Evolutionary conservation across 1,140 invertebrate genomes (phyloP).

Genomic region (Schmidtea mediterranea): DNA sequence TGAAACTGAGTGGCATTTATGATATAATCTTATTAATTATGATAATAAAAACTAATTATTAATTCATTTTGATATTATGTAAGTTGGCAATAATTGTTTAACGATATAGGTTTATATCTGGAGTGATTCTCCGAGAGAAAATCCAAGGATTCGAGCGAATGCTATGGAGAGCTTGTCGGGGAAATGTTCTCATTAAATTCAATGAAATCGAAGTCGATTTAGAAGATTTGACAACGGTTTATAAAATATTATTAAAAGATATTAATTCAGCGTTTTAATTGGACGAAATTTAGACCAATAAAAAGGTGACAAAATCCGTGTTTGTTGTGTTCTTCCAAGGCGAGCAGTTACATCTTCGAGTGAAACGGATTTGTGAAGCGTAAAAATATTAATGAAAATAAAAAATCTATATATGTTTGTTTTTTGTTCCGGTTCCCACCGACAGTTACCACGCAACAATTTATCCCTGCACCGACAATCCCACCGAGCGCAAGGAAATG

Average conservation of each 20-base stretch:
- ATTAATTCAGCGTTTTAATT: too few relatives aligned
- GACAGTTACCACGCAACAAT: constrained; percentile 69
- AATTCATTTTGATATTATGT: too few relatives aligned
- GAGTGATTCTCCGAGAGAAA: constrained; percentile 44
- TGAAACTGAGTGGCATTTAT: too few relatives aligned
- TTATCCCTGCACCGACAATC: constrained; percentile 75
- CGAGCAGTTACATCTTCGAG: constrained; percentile 68
- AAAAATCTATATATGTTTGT: too few relatives aligned
- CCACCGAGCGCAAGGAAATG: constrained; percentile 66
- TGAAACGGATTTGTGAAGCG: constrained; percentile 87
- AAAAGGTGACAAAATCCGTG: constrained; percentile 77
- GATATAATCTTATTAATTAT: too few relatives aligned
- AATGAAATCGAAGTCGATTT: constrained; percentile 21
- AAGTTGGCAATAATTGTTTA: too few relatives aligned
- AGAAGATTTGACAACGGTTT: constrained; percentile 19
- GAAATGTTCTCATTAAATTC: constrained; percentile 48
- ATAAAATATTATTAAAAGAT: too few relatives aligned
- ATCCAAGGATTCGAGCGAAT: constrained; percentile 86
- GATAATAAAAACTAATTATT: too few relatives aligned
- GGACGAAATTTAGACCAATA: too few relatives aligned
- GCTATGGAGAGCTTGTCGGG: constrained; percentile 83
- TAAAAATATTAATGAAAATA: too few relatives aligned
- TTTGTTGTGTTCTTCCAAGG: constrained; percentile 98
- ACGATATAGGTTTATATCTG: constrained; percentile 31
- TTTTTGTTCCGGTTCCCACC: too few relatives aligned